Evolutionary conservation across 2,113 vertebrate genomes (phyloP).

Genomic region (Ailuropoda melanoleuca): DNA sequence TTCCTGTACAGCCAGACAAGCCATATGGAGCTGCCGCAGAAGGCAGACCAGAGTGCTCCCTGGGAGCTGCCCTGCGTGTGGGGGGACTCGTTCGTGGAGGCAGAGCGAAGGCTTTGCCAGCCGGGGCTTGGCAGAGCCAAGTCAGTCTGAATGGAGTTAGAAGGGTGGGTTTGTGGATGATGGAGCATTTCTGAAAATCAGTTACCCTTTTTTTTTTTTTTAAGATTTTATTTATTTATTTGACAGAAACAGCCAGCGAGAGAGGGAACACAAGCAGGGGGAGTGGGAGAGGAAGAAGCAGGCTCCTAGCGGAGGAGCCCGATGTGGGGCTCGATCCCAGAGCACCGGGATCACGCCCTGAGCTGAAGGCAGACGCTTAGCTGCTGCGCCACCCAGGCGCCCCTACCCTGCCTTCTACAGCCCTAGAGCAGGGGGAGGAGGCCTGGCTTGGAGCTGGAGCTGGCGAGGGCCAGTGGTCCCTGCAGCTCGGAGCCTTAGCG

Average conservation of each 20-base stretch:
- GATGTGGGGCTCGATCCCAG: too few relatives aligned
- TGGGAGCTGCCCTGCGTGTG: rapidly evolving
- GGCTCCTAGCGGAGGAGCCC: too few relatives aligned
- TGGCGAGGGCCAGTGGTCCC: neutral
- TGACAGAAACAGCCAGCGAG: too few relatives aligned
- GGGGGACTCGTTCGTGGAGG: neutral
- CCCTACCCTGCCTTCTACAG: neutral
- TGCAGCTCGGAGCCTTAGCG: neutral
- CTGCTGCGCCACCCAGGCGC: too few relatives aligned
- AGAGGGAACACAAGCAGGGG: too few relatives aligned
- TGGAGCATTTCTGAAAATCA: neutral
- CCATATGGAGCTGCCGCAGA: neutral
- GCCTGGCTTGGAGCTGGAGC: neutral
- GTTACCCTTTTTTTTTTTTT: too few relatives aligned
- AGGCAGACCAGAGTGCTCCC: neutral
- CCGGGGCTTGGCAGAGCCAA: neutral
- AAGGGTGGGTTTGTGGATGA: neutral
- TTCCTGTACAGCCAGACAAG: slow-evolving; percentile 5
- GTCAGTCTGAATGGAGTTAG: neutral
- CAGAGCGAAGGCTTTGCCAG: neutral
- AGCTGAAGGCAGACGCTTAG: too few relatives aligned
- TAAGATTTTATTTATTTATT: too few relatives aligned
- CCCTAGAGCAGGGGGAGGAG: rapidly evolving
- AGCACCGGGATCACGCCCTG: too few relatives aligned
- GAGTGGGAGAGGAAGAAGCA: too few relatives aligned